phyloP scores from a whole-genome alignment of 1,140 invertebrate species.

The Ridgeia piscesae region DNA sequence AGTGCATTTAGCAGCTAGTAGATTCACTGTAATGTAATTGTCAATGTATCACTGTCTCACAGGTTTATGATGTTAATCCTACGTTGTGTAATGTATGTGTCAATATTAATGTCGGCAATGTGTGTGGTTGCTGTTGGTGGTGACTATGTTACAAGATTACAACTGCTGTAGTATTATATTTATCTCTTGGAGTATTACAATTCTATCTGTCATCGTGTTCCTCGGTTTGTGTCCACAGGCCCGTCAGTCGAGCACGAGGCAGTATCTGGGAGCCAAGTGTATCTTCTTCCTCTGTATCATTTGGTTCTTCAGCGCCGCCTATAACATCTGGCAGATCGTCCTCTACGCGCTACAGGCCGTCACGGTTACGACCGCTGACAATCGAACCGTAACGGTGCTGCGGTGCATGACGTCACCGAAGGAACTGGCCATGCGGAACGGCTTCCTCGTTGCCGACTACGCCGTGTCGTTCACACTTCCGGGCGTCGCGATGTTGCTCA shows the following conservation, averaged over 20 bases:
- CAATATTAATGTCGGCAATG: no score
- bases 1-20: no score
- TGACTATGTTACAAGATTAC: no score
- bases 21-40: no score
- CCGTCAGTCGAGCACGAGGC: background rate
- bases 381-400: background rate
- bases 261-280: background rate
- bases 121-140: no score
- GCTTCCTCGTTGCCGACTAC: constrained; percentile 4
- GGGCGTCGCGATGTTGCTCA: background rate
- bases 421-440: background rate
- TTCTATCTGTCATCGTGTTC: no score
- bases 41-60: no score
- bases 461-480: background rate
- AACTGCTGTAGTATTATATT: no score
- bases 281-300: constrained; percentile 14
- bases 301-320: constrained; percentile 17
- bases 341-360: background rate
- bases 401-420: constrained; percentile 10
- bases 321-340: constrained; percentile 21
- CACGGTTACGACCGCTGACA: background rate
- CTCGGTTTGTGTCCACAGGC: background rate
- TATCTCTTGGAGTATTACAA: no score
- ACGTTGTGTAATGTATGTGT: no score
- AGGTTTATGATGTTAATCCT: no score